phyloP scores from a whole-genome alignment of 2,797 vertebrate genomes.

The Eremophila alpestris region DNA sequence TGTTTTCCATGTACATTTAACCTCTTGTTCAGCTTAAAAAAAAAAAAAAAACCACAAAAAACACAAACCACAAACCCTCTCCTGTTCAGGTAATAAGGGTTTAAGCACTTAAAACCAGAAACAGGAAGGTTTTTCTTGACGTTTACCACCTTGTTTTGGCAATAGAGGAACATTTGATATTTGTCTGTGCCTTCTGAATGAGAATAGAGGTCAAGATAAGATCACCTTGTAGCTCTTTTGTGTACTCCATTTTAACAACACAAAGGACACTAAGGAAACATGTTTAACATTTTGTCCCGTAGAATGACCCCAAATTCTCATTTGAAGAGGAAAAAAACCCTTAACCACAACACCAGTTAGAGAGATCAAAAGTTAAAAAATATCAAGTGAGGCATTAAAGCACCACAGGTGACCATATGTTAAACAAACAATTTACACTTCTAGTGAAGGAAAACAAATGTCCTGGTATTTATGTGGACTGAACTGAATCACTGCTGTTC shows the following conservation, averaged over 20 bases:
- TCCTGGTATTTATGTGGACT: conserved; percentile 30
- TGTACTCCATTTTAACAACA: conserved; percentile 79
- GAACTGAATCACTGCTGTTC: background rate
- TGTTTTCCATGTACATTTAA: background rate
- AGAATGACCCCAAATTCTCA: conserved; percentile 77
- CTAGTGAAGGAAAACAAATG: conserved; percentile 53
- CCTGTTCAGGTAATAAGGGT: background rate
- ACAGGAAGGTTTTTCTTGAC: background rate
- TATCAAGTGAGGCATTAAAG: conserved; percentile 39
- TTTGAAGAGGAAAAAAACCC: conserved; percentile 18
- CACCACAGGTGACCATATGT: conserved; percentile 54
- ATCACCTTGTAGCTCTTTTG: conserved; percentile 64
- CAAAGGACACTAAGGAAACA: conserved; percentile 74
- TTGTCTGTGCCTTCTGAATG: conserved; percentile 75
- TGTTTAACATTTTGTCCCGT: conserved; percentile 77
- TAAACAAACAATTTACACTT: conserved; percentile 71
- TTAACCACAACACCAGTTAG: conserved; percentile 60
- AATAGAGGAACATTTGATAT: conserved; percentile 74
- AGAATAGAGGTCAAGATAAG: conserved; percentile 65
- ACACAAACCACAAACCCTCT: background rate
- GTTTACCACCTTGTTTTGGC: conserved; percentile 58
- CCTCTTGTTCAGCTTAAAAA: background rate
- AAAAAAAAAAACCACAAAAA: background rate
- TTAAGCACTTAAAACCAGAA: conserved; percentile 32
- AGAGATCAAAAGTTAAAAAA: conserved; percentile 58